These are phyloP conservation scores for Leptestheria dahalacensis DNA, from an alignment of 1,140 invertebrate species.

Conservation along the genomic window DNA sequence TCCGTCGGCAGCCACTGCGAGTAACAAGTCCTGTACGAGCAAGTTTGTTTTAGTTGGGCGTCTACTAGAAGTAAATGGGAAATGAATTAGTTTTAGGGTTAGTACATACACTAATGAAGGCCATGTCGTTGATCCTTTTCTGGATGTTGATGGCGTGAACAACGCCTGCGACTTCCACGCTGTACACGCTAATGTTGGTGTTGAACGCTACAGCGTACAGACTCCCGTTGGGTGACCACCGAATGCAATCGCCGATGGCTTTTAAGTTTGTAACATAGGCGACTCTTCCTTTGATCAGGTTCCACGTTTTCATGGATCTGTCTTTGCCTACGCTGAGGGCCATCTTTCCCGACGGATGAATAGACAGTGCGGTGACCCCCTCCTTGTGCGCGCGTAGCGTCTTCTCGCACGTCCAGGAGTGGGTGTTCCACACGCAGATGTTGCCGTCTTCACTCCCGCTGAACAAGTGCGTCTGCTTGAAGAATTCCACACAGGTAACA, in stretches of 20 bases:
- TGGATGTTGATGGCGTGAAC: constrained; percentile 24
- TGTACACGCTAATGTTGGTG: constrained; percentile 56
- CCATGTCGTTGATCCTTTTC: constrained; percentile 24
- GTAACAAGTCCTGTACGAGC: constrained; percentile 38
- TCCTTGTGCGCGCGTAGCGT: constrained; percentile 32
- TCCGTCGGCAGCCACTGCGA: constrained; percentile 52
- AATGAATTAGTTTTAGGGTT: background rate
- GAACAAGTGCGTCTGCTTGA: constrained; percentile 58
- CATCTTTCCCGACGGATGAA: constrained; percentile 80
- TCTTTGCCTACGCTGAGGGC: constrained; percentile 73
- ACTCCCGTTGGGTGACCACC: constrained; percentile 43
- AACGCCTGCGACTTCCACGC: constrained; percentile 42
- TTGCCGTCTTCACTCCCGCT: constrained; percentile 68
- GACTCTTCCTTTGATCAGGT: constrained; percentile 73
- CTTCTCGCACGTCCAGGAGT: constrained; percentile 70
- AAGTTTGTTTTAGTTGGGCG: constrained; percentile 27
- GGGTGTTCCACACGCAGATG: constrained; percentile 60
- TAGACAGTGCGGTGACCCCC: constrained; percentile 47
- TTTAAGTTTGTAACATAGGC: constrained; percentile 75
- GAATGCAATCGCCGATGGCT: constrained; percentile 28
- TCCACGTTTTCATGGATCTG: constrained; percentile 75
- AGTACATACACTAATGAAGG: constrained; percentile 26
- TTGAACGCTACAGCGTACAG: constrained; percentile 55
- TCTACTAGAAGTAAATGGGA: constrained; percentile 31
- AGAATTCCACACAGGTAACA: constrained; percentile 58